Evolutionary conservation across 1,140 invertebrate species (phyloP).

Genomic region (Heliconius hermathena): DNA sequence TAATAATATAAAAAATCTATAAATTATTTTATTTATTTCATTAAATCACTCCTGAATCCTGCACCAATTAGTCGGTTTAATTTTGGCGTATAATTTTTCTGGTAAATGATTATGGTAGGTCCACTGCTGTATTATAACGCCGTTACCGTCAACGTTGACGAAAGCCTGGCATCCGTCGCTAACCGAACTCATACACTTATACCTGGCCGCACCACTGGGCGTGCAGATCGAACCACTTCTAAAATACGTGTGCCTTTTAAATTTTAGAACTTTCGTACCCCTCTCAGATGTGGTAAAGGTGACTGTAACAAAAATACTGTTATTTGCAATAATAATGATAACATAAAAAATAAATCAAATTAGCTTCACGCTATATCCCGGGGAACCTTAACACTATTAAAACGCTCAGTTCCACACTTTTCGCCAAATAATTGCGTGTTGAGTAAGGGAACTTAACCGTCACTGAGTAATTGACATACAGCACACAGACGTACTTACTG

Average conservation of each 20-base stretch:
- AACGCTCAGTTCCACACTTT: too few relatives aligned
- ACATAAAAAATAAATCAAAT: too few relatives aligned
- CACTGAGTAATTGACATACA: too few relatives aligned
- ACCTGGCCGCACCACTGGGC: background rate
- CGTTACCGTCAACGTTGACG: background rate
- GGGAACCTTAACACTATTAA: too few relatives aligned
- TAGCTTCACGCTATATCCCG: too few relatives aligned
- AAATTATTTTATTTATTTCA: too few relatives aligned
- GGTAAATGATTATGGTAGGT: background rate
- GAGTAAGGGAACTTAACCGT: too few relatives aligned
- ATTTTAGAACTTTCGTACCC: slow-evolving; percentile 3
- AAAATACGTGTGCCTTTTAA: slow-evolving; percentile 3
- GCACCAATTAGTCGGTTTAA: background rate
- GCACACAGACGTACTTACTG: too few relatives aligned
- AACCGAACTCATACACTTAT: background rate
- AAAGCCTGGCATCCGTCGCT: background rate
- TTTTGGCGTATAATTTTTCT: background rate
- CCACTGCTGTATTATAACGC: slow-evolving; percentile 3
- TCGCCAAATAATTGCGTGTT: too few relatives aligned
- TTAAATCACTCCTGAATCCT: background rate
- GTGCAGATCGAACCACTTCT: background rate
- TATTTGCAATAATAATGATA: background rate
- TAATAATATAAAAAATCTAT: background rate
- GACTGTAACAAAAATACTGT: slow-evolving; percentile 7
- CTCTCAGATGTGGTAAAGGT: background rate